phyloP scores from a whole-genome alignment of 2,888 invertebrate genomes.

The Ptilodon capucinus region DNA sequence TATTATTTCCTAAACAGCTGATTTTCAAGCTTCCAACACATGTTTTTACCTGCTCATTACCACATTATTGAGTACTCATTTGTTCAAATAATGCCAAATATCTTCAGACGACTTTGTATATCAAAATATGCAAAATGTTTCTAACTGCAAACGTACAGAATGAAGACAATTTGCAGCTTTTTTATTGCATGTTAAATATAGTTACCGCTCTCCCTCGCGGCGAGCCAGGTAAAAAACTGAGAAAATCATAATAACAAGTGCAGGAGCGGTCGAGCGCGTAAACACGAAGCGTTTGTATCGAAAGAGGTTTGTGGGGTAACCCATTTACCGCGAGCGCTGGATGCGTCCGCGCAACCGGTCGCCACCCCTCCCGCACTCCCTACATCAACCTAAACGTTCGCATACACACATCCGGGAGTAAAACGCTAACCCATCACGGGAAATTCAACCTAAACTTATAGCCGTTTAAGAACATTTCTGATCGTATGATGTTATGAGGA shows the following conservation, averaged over 20 bases:
- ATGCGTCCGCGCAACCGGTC: constrained; percentile 63
- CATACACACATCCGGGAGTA: constrained; percentile 70
- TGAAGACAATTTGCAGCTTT: not conserved
- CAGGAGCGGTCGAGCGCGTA: constrained; percentile 21
- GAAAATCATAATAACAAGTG: constrained; percentile 20
- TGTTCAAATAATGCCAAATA: too few species aligned
- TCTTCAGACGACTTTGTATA: too few species aligned
- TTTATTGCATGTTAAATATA: not conserved
- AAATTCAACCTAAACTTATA: not conserved
- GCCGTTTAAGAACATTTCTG: constrained; percentile 40
- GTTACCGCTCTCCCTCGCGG: constrained; percentile 14
- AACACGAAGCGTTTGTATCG: constrained; percentile 59
- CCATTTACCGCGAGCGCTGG: constrained; percentile 71
- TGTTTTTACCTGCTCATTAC: not conserved
- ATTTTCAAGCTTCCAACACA: not conserved
- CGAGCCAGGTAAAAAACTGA: constrained; percentile 14
- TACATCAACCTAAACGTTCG: constrained; percentile 43
- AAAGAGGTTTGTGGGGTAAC: constrained; percentile 81
- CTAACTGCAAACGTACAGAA: not conserved
- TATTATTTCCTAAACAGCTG: not conserved
- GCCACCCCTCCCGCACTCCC: constrained; percentile 37
- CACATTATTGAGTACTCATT: not conserved
- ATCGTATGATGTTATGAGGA: constrained; percentile 7
- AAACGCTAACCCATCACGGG: constrained; percentile 31
- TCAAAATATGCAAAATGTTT: too few species aligned